Evolutionary conservation across 1,140 invertebrate species (phyloP).

Genomic region (Drosophila eugracilis): DNA sequence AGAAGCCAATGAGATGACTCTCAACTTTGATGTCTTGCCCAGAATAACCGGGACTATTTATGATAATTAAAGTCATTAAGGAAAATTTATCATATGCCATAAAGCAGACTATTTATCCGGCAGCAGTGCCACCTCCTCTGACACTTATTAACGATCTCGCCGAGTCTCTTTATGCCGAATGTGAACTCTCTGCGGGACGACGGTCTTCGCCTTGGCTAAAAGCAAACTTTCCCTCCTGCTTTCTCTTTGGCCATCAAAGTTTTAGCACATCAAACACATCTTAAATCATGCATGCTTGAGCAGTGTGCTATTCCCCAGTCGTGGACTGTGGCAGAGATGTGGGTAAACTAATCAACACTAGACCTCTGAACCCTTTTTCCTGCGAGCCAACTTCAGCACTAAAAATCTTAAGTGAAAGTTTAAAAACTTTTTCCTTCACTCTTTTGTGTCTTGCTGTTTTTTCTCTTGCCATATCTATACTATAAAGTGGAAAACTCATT

Average conservation of each 20-base stretch:
- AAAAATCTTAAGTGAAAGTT: constrained; percentile 70
- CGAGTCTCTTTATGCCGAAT: constrained; percentile 55
- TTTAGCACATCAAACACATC: constrained; percentile 57
- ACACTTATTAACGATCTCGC: constrained; percentile 52
- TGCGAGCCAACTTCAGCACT: constrained; percentile 44
- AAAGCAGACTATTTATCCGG: constrained; percentile 2
- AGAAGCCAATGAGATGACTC: background rate
- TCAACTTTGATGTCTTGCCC: background rate
- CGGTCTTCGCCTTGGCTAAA: constrained; percentile 23
- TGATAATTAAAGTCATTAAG: constrained; percentile 48
- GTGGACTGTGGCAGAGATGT: constrained; percentile 28
- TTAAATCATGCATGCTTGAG: constrained; percentile 74
- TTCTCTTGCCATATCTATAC: constrained; percentile 17
- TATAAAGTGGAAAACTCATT: constrained; percentile 75
- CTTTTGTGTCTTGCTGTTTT: constrained; percentile 18
- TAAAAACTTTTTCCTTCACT: constrained; percentile 49
- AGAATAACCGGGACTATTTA: constrained; percentile 19
- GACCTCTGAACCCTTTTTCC: constrained; percentile 1
- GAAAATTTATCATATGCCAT: constrained; percentile 41
- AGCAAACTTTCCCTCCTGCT: constrained; percentile 61
- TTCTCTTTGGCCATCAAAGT: constrained; percentile 73
- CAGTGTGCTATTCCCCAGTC: constrained; percentile 57
- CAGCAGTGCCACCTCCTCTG: background rate
- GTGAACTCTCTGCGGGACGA: constrained; percentile 40
- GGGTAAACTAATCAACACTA: constrained; percentile 73